phyloP scores from a whole-genome alignment of 2,888 invertebrate genomes.

The Chromoteleia sp. region DNA sequence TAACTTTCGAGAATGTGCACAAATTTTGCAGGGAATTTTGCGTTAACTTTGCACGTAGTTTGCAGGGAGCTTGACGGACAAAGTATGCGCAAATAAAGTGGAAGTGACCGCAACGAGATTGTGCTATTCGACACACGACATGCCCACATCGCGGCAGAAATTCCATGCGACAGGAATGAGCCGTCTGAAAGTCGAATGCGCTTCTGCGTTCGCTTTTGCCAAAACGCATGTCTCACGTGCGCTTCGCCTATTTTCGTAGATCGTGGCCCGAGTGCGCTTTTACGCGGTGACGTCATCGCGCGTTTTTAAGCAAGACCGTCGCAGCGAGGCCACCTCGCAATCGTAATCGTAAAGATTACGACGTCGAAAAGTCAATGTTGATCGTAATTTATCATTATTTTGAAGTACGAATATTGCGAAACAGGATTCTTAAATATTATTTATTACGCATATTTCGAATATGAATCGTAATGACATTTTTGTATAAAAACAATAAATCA shows the following conservation, averaged over 20 bases:
- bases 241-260: conserved; percentile 70
- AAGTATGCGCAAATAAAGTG: conserved; percentile 33
- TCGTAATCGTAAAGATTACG: conserved; percentile 12
- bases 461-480: too few relatives aligned
- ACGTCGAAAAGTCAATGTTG: neutral
- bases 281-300: conserved; percentile 58
- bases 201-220: conserved; percentile 60
- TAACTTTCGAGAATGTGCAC: too few relatives aligned
- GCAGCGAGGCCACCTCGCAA: conserved; percentile 1
- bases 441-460: too few relatives aligned
- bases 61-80: too few relatives aligned
- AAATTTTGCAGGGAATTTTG: neutral
- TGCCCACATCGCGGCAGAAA: conserved; percentile 47
- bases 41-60: too few relatives aligned
- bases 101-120: conserved; percentile 56
- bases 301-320: conserved; percentile 27
- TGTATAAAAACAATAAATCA: too few relatives aligned
- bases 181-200: conserved; percentile 53
- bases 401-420: neutral
- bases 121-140: conserved; percentile 48
- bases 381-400: neutral
- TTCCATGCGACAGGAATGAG: conserved; percentile 51
- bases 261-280: conserved; percentile 53
- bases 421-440: too few relatives aligned
- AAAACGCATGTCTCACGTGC: conserved; percentile 68